Percentiles rank a stretch among this genome's conserved stretches.
Conservation (phyloP, 1,140 invertebrate genomes). For the Tetramorium simillimum region DNA sequence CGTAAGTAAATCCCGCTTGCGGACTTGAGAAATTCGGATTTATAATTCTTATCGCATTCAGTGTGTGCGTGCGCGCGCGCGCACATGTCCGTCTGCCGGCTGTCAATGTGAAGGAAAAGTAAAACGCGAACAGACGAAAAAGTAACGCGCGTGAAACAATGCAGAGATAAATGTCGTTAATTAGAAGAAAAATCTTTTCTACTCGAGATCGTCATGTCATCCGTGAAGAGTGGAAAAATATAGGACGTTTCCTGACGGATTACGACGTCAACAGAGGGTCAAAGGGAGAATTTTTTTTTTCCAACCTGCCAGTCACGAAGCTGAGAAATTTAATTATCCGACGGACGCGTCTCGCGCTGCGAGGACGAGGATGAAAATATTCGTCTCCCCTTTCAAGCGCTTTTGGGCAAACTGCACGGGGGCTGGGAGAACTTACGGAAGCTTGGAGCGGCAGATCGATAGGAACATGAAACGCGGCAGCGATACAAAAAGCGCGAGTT, state of each 20-base stretch:
- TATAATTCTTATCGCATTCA: constrained; percentile 70
- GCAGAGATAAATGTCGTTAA: constrained; percentile 23
- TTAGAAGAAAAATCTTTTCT: constrained; percentile 18
- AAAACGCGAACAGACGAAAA: neutral
- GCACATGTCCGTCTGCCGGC: neutral
- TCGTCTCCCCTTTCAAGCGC: constrained; percentile 5
- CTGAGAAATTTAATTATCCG: constrained; percentile 65
- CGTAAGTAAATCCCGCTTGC: constrained; percentile 78
- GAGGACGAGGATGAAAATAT: constrained; percentile 43
- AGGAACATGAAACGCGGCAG: neutral
- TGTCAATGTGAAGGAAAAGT: neutral
- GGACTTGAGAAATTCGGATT: constrained; percentile 78
- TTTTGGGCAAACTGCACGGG: neutral
- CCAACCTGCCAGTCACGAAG: neutral
- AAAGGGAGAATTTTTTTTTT: constrained; percentile 52
- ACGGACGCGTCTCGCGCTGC: neutral
- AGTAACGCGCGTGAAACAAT: neutral
- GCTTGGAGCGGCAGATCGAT: constrained; percentile 1
- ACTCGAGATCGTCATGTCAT: neutral
- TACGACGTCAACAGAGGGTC: constrained; percentile 19
- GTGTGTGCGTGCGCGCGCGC: too few species aligned
- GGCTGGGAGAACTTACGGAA: neutral
- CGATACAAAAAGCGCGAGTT: constrained; percentile 15
- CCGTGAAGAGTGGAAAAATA: neutral
- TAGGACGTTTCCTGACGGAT: constrained; percentile 8